phyloP scores from a whole-genome alignment of 2,888 invertebrate genomes.

The Erebia ligea region DNA sequence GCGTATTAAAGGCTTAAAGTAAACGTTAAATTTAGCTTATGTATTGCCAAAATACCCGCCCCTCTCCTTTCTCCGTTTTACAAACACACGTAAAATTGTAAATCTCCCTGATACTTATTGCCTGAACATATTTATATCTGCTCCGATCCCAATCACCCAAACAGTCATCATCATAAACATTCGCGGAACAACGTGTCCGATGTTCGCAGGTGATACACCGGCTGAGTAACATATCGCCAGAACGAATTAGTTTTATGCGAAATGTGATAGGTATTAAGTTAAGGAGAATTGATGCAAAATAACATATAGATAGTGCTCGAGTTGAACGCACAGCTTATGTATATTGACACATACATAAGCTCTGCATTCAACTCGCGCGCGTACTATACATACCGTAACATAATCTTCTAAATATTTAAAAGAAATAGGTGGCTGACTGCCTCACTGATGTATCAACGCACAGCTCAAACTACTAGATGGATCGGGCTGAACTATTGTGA shows the following conservation, averaged over 20 bases:
- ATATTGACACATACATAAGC: too few species aligned
- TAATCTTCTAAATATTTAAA: too few species aligned
- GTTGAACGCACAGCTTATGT: too few species aligned
- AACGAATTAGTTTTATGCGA: constrained; percentile 14
- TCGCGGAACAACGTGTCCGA: neutral
- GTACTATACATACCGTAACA: too few species aligned
- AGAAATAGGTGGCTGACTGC: too few species aligned
- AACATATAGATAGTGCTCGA: neutral
- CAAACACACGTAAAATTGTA: neutral
- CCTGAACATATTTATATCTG: constrained; percentile 1
- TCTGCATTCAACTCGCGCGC: too few species aligned
- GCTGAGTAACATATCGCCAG: neutral
- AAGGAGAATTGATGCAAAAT: neutral
- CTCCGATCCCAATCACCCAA: constrained; percentile 3
- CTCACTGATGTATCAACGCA: too few species aligned
- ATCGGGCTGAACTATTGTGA: too few species aligned
- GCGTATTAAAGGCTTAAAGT: too few species aligned
- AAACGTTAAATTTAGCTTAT: too few species aligned
- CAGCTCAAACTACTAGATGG: too few species aligned
- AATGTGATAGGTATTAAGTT: neutral
- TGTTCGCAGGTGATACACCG: constrained; percentile 7
- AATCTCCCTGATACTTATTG: neutral
- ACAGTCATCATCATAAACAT: constrained; percentile 16
- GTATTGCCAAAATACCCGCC: neutral
- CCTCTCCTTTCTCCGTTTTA: neutral